Conservation (phyloP, 2,888 invertebrate genomes). For the Sarcophaga subvicina region DNA sequence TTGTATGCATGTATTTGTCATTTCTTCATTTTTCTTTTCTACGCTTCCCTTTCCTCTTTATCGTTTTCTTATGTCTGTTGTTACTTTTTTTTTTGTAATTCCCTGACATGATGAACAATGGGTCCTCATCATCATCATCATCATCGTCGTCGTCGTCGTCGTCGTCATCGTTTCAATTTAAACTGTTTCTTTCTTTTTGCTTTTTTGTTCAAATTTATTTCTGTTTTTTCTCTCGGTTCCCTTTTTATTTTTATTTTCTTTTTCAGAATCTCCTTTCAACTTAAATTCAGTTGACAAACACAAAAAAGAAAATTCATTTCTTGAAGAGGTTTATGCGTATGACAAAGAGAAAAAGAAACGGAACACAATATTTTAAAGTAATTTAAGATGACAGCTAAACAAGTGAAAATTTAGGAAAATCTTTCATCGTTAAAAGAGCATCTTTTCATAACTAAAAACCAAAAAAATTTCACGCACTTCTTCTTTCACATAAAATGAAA, state of each 20-base stretch:
- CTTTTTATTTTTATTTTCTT: background rate
- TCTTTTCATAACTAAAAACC: too few species aligned
- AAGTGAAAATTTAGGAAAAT: background rate
- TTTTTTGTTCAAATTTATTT: conserved; percentile 32
- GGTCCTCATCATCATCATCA: conserved; percentile 64
- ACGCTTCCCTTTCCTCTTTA: background rate
- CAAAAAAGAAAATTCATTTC: conserved; percentile 2
- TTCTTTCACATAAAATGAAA: too few species aligned
- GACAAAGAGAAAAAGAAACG: conserved; percentile 22
- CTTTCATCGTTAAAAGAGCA: background rate
- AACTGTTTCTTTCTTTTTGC: conserved; percentile 31
- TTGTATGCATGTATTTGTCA: background rate
- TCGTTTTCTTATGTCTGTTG: background rate
- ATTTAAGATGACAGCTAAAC: conserved; percentile 21
- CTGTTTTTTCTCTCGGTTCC: conserved; percentile 22
- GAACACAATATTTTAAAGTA: conserved; percentile 24
- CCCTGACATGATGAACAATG: conserved; percentile 60
- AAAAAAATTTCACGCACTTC: too few species aligned
- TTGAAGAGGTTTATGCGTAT: conserved; percentile 40
- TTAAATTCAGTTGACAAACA: conserved; percentile 11
- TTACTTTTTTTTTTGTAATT: conserved; percentile 20
- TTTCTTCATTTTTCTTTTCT: background rate
- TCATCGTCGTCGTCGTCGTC: conserved; percentile 5
- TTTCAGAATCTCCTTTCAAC: background rate
- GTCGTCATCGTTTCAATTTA: conserved; percentile 61